Evolutionary conservation across 2,113 vertebrate species (phyloP).

Genomic region (Corvus cornix): DNA sequence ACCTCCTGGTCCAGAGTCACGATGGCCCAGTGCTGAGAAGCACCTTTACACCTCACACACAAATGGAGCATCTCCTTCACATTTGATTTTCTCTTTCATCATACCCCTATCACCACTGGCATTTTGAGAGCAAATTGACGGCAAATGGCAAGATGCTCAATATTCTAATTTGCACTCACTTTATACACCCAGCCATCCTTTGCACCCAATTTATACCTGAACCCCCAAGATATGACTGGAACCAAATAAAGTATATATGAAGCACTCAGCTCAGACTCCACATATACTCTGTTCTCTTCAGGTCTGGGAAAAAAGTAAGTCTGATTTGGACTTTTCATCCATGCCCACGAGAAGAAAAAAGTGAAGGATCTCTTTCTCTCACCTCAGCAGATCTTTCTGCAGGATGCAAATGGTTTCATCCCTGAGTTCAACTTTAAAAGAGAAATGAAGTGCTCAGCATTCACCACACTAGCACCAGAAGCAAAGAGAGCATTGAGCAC

Average conservation of each 20-base stretch:
- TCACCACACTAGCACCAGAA: neutral
- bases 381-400: neutral
- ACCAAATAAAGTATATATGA: neutral
- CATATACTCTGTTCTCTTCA: accelerated
- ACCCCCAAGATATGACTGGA: neutral
- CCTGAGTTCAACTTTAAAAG: slow-evolving; percentile 6
- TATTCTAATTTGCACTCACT: neutral
- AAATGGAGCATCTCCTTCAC: neutral
- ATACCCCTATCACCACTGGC: neutral
- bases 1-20: neutral
- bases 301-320: neutral
- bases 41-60: neutral
- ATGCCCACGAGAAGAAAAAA: neutral
- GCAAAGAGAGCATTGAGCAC: neutral
- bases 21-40: neutral
- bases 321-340: neutral
- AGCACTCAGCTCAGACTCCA: neutral
- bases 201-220: neutral
- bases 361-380: neutral
- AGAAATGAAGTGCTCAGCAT: neutral
- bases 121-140: neutral
- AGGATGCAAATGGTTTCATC: neutral
- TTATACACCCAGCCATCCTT: neutral
- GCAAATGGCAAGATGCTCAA: neutral
- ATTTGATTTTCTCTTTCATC: neutral